Evolutionary conservation across 2,797 vertebrate genomes (phyloP).

Genomic region (Moxostoma hubbsi): DNA sequence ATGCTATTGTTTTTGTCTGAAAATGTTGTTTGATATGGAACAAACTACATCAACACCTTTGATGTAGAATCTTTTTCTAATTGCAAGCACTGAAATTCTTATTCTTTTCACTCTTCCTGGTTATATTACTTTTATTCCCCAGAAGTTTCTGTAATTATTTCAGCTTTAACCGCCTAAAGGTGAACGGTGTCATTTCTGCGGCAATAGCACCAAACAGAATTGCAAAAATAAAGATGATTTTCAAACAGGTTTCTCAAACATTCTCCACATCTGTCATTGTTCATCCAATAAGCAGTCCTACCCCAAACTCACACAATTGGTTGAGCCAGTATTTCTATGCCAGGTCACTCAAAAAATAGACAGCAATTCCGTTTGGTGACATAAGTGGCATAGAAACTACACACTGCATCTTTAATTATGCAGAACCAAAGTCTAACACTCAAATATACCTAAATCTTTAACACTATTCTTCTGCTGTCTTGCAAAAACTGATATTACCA

Average conservation of each 20-base stretch:
- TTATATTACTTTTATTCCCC: no score
- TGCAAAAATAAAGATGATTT: background rate
- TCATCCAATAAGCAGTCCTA: no score
- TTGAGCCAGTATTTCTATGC: no score
- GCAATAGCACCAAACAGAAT: no score
- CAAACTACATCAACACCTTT: background rate
- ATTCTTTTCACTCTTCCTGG: no score
- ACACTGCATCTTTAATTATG: background rate
- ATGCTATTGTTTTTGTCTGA: conserved; percentile 1
- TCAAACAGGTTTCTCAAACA: background rate
- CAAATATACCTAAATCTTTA: background rate
- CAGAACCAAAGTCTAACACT: background rate
- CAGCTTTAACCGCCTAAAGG: no score
- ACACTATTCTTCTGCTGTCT: background rate
- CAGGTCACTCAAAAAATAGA: conserved; percentile 4
- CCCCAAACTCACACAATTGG: background rate
- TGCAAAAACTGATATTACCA: background rate
- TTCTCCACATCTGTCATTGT: no score
- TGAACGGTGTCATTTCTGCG: no score
- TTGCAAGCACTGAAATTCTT: background rate
- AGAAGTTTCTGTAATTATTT: no score
- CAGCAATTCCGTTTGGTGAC: background rate
- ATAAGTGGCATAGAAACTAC: background rate
- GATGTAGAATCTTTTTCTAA: background rate
- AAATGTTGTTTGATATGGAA: background rate